A percentile compares a stretch with the other conserved stretches of the same genome.
phyloP scores from a whole-genome alignment of 1,140 invertebrate genomes.

The Cydia pomonella region DNA sequence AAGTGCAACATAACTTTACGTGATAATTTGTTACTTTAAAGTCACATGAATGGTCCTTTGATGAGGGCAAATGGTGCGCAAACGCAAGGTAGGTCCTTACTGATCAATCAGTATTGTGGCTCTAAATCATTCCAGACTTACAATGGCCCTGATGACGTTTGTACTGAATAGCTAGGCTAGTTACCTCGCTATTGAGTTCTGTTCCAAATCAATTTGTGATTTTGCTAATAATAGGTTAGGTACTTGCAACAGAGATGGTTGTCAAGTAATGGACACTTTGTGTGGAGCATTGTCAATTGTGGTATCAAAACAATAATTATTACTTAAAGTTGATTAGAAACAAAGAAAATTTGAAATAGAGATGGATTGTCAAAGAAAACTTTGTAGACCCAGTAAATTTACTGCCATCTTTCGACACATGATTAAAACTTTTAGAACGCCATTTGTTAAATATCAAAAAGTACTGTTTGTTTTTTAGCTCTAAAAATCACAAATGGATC shows the following conservation, averaged over 20 bases:
- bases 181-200: conserved; percentile 39
- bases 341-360: too few species aligned
- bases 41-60: conserved; percentile 70
- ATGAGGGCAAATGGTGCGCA: conserved; percentile 65
- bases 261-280: conserved; percentile 4
- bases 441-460: too few species aligned
- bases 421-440: too few species aligned
- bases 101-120: conserved; percentile 64
- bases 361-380: too few species aligned
- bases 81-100: conserved; percentile 58
- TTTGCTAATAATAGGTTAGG: conserved; percentile 27
- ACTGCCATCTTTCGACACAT: too few species aligned
- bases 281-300: conserved; percentile 2
- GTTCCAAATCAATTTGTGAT: conserved; percentile 39
- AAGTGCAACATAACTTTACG: background rate
- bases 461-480: conserved; percentile 81
- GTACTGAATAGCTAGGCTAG: conserved; percentile 40
- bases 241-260: background rate
- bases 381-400: too few species aligned
- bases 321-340: background rate
- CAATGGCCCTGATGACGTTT: conserved; percentile 57
- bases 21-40: conserved; percentile 84
- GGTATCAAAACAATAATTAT: background rate
- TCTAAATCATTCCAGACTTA: conserved; percentile 60
- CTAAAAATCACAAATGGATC: conserved; percentile 86